phyloP scores from a whole-genome alignment of 2,888 invertebrate species.

The Orthonevra nobilis region DNA sequence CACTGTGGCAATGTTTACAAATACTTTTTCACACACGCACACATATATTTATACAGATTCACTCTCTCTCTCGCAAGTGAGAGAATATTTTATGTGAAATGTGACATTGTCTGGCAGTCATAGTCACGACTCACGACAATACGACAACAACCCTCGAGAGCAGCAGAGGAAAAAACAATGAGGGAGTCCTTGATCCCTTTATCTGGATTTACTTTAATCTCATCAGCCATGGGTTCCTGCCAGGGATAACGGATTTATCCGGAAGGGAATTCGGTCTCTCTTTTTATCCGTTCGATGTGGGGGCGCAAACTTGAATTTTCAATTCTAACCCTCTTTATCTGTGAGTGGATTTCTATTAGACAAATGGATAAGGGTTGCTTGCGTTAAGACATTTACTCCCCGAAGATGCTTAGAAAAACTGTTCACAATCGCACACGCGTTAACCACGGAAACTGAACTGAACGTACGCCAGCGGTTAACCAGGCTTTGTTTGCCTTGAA shows the following conservation, averaged over 20 bases:
- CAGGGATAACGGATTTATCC: constrained; percentile 74
- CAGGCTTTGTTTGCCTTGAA: constrained; percentile 13
- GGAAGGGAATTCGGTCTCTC: constrained; percentile 76
- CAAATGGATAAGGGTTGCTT: constrained; percentile 48
- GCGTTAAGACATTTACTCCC: background rate
- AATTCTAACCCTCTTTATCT: constrained; percentile 64
- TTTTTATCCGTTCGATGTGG: constrained; percentile 3
- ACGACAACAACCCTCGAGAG: constrained; percentile 21
- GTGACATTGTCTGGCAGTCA: background rate
- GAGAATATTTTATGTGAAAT: constrained; percentile 32
- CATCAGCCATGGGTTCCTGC: constrained; percentile 77
- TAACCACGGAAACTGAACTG: constrained; percentile 40
- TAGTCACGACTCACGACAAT: constrained; percentile 18
- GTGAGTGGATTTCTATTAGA: constrained; percentile 67
- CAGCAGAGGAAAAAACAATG: constrained; percentile 25
- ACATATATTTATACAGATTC: no score
- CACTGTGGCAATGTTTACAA: constrained; percentile 35
- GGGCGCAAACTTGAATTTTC: constrained; percentile 46
- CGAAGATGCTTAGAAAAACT: constrained; percentile 21
- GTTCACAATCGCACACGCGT: constrained; percentile 30
- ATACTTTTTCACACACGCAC: background rate
- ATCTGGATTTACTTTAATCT: constrained; percentile 81
- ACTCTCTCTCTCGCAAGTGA: constrained; percentile 29
- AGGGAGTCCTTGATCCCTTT: constrained; percentile 80
- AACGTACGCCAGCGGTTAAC: constrained; percentile 7